Percentiles rank a stretch among this genome's conserved stretches.
phyloP scores from a whole-genome alignment of 1,140 invertebrate genomes.

The Geopemphigus sp. region DNA sequence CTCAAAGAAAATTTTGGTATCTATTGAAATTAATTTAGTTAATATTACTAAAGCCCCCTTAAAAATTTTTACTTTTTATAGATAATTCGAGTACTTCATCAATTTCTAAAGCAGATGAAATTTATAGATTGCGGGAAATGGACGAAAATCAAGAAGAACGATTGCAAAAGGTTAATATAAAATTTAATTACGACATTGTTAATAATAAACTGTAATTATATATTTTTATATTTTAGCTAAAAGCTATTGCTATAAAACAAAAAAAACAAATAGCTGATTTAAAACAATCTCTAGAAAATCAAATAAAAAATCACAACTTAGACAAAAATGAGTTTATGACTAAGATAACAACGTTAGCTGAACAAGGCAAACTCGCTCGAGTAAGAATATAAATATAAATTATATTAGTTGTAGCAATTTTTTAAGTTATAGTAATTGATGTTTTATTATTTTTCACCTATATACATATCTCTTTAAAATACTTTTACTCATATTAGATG shows the following conservation, averaged over 20 bases:
- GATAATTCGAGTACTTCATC: conserved; percentile 54
- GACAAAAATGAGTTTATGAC: conserved; percentile 52
- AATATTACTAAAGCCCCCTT: not conserved
- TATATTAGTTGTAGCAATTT: too few relatives aligned
- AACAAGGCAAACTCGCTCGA: conserved; percentile 40
- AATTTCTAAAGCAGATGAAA: conserved; percentile 54
- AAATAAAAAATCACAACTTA: conserved; percentile 50
- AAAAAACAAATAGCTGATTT: conserved; percentile 60
- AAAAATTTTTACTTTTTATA: conserved; percentile 15
- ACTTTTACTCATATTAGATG: too few relatives aligned
- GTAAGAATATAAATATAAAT: not conserved
- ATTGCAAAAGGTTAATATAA: conserved; percentile 53
- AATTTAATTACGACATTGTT: not conserved
- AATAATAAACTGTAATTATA: not conserved
- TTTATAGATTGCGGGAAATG: conserved; percentile 54
- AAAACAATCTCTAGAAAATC: conserved; percentile 55
- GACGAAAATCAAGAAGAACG: conserved; percentile 56
- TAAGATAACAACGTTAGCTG: conserved; percentile 50
- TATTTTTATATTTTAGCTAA: conserved; percentile 56
- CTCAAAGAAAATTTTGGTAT: conserved; percentile 20
- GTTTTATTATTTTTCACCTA: too few relatives aligned
- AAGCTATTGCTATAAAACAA: conserved; percentile 59
- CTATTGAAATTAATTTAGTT: not conserved
- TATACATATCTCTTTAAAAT: too few relatives aligned
- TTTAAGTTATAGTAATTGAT: too few relatives aligned